These are phyloP conservation scores for Conops quadrifasciatus DNA, from an alignment of 2,888 invertebrate species.

Conservation along the genomic window DNA sequence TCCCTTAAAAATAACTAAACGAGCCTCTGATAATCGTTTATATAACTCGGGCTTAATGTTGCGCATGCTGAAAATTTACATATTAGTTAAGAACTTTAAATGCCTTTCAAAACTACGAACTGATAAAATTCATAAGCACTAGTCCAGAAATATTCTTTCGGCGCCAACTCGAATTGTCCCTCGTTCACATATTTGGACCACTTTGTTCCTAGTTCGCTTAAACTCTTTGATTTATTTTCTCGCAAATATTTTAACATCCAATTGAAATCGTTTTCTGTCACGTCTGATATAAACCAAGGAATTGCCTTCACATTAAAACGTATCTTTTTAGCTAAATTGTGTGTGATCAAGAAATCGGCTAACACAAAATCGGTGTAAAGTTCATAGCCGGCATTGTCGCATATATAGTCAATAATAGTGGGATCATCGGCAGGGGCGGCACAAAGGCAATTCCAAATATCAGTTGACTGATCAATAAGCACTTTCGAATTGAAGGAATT, in stretches of 20 bases:
- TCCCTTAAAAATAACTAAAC: conserved; percentile 85
- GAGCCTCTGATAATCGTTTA: conserved; percentile 72
- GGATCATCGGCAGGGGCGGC: conserved; percentile 45
- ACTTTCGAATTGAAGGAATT: conserved; percentile 69
- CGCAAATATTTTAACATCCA: conserved; percentile 71
- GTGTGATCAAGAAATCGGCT: conserved; percentile 78
- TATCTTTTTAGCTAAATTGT: conserved; percentile 72
- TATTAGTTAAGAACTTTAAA: not conserved
- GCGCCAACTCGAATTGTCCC: conserved; percentile 64
- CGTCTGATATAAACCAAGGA: conserved; percentile 98
- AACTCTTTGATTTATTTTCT: conserved; percentile 52
- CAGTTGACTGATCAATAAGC: conserved; percentile 70
- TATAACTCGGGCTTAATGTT: conserved; percentile 75
- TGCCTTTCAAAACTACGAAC: no score
- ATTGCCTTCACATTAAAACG: conserved; percentile 86
- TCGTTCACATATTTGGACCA: conserved; percentile 71
- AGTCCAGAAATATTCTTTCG: conserved; percentile 86
- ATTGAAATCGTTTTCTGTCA: conserved; percentile 76
- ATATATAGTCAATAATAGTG: conserved; percentile 76
- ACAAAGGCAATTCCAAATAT: conserved; percentile 67
- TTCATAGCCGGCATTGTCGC: conserved; percentile 96
- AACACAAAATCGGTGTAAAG: conserved; percentile 88
- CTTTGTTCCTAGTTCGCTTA: conserved; percentile 66
- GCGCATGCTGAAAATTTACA: conserved; percentile 71
- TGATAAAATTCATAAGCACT: conserved; percentile 78